These are phyloP conservation scores for Drosophila anomalata DNA, from an alignment of 2,888 invertebrate species.

Conservation along the genomic window DNA sequence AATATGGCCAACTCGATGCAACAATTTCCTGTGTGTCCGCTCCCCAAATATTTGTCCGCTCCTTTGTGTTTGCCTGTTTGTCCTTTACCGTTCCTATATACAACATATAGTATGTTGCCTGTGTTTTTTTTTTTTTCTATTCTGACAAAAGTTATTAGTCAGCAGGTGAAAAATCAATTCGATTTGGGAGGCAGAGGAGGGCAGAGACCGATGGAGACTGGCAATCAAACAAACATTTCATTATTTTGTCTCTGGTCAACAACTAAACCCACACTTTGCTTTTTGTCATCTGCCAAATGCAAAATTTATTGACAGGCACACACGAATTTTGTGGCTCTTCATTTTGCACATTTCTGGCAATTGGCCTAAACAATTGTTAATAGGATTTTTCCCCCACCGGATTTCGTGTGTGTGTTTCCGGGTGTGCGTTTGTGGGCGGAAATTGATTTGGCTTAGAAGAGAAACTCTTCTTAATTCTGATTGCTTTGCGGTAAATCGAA, in stretches of 20 bases:
- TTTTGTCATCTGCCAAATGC: constrained; percentile 30
- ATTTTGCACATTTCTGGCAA: constrained; percentile 23
- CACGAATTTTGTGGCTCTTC: constrained; percentile 24
- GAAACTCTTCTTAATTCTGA: constrained; percentile 36
- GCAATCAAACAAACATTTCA: constrained; percentile 67
- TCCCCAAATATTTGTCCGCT: constrained; percentile 30
- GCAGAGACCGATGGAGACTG: neutral
- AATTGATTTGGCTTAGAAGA: constrained; percentile 52
- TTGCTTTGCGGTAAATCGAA: constrained; percentile 46
- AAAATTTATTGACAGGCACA: constrained; percentile 21
- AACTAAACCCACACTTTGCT: constrained; percentile 48
- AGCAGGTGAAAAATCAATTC: constrained; percentile 57
- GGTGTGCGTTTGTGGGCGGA: constrained; percentile 44
- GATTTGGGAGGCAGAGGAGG: neutral
- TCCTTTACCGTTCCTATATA: constrained; percentile 3
- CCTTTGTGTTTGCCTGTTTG: constrained; percentile 33
- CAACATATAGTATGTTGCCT: neutral
- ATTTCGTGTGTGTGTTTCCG: constrained; percentile 1
- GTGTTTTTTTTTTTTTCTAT: neutral
- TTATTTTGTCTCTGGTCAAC: constrained; percentile 53
- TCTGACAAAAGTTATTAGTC: constrained; percentile 54
- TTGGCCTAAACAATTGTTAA: constrained; percentile 52
- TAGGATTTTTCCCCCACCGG: constrained; percentile 48
- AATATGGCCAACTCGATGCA: constrained; percentile 69
- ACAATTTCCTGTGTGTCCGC: constrained; percentile 62